Evolutionary conservation across 2,888 invertebrate genomes (phyloP).

Genomic region (Tromatobia lineatoria): DNA sequence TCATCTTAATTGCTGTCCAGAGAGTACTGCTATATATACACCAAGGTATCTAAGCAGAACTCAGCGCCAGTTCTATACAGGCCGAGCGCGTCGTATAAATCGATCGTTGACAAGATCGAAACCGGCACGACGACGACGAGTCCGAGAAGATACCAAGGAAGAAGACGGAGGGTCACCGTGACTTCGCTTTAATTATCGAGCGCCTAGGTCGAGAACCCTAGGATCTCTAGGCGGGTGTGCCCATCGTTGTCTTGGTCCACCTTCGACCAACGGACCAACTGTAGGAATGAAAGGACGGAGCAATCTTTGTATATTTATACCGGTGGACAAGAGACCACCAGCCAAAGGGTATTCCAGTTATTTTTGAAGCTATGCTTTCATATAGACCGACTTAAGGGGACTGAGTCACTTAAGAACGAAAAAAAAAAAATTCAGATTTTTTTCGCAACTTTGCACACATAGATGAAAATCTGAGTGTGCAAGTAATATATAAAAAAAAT

Average conservation of each 20-base stretch:
- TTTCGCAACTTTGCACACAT: too few relatives aligned
- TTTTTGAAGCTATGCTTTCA: conserved; percentile 41
- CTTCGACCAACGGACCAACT: background rate
- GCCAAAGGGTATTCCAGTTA: conserved; percentile 74
- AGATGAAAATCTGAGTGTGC: too few relatives aligned
- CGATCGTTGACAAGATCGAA: conserved; percentile 79
- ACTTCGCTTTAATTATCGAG: conserved; percentile 79
- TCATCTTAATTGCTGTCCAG: conserved; percentile 78
- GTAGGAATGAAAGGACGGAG: conserved; percentile 8
- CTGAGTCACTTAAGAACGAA: too few relatives aligned
- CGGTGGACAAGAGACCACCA: conserved; percentile 72
- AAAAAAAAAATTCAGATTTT: too few relatives aligned
- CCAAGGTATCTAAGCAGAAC: background rate
- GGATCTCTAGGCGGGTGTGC: conserved; percentile 21
- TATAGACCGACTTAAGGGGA: background rate
- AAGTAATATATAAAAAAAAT: too few relatives aligned
- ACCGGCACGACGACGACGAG: conserved; percentile 62
- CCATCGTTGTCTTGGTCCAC: conserved; percentile 23
- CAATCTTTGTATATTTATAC: conserved; percentile 33
- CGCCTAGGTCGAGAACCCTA: conserved; percentile 49
- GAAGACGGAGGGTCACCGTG: conserved; percentile 77
- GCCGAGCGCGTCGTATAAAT: conserved; percentile 46
- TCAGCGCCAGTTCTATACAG: conserved; percentile 10
- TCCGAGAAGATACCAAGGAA: conserved; percentile 7
- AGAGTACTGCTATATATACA: conserved; percentile 53